Conservation (phyloP, 2,113 vertebrate genomes). For the Seriola rivoliana region DNA sequence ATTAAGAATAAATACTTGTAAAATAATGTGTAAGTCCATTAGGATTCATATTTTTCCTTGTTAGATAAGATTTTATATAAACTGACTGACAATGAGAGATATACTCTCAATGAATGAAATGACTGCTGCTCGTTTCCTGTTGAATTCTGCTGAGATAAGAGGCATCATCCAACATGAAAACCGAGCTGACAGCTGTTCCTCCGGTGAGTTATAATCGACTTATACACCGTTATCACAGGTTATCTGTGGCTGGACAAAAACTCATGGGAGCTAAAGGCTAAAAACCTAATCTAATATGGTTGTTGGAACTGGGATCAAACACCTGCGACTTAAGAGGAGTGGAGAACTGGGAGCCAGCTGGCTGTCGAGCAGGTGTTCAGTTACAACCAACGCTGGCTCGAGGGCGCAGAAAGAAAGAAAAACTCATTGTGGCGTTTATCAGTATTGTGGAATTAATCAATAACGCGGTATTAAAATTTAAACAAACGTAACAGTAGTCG, state of each 20-base stretch:
- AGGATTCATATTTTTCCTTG: too few species aligned
- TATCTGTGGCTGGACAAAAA: neutral
- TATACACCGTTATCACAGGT: constrained; percentile 1
- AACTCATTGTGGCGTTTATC: neutral
- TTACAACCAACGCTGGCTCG: constrained; percentile 30
- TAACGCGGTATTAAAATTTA: rapidly evolving
- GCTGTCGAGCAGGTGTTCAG: constrained; percentile 51
- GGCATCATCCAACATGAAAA: neutral
- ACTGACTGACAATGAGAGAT: neutral
- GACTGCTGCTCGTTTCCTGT: neutral
- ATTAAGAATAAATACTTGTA: too few species aligned
- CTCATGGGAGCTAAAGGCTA: constrained; percentile 10
- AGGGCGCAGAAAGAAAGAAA: neutral
- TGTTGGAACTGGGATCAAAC: constrained; percentile 32
- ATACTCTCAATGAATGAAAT: neutral
- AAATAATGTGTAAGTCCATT: neutral
- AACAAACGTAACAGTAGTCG: neutral
- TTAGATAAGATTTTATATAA: neutral
- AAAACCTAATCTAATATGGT: constrained; percentile 34
- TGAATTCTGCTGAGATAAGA: neutral
- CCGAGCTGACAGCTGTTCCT: constrained; percentile 28
- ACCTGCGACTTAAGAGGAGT: constrained; percentile 48
- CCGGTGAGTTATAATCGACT: constrained; percentile 4
- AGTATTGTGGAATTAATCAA: neutral
- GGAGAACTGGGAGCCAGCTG: constrained; percentile 47